Conservation (phyloP, 2,888 invertebrate genomes). For the Aleiodes testaceus region DNA sequence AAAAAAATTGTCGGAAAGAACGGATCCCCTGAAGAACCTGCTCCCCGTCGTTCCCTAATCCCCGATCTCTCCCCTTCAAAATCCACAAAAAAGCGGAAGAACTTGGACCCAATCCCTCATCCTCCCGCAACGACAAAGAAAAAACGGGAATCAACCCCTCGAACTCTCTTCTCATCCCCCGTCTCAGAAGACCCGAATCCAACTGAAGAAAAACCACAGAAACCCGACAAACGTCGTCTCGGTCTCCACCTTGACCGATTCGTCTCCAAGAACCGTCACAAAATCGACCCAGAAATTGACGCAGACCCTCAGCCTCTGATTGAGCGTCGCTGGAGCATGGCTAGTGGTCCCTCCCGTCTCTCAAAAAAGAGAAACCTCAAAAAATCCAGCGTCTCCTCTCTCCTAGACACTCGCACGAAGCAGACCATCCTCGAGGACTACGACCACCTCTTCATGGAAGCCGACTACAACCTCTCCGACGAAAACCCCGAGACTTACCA, state of each 20-base stretch:
- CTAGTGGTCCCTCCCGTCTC: slow-evolving; percentile 68
- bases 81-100: slow-evolving; percentile 80
- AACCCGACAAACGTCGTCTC: slow-evolving; percentile 67
- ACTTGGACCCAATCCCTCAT: slow-evolving; percentile 70
- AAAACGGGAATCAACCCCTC: slow-evolving; percentile 79
- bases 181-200: slow-evolving; percentile 73
- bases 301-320: slow-evolving; percentile 60
- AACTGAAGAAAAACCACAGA: slow-evolving; percentile 61
- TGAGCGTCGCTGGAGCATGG: slow-evolving; percentile 76
- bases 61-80: slow-evolving; percentile 75
- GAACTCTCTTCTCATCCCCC: slow-evolving; percentile 74
- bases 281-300: slow-evolving; percentile 54
- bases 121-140: slow-evolving; percentile 74
- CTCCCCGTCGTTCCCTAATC: slow-evolving; percentile 72
- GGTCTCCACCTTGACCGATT: slow-evolving; percentile 68
- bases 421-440: slow-evolving; percentile 42
- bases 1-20: slow-evolving; percentile 84
- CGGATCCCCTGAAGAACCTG: slow-evolving; percentile 75
- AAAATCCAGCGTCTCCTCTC: slow-evolving; percentile 52
- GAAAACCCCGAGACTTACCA: slow-evolving; percentile 47
- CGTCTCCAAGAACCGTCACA: slow-evolving; percentile 61
- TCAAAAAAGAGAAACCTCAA: slow-evolving; percentile 56
- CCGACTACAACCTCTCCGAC: slow-evolving; percentile 68
- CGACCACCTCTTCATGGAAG: slow-evolving; percentile 65
- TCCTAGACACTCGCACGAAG: slow-evolving; percentile 50